Evolutionary conservation across 1,140 invertebrate genomes (phyloP), one percentile per base, ranked within the genome.

Genomic region (Diabrotica undecimpunctata): DNA sequence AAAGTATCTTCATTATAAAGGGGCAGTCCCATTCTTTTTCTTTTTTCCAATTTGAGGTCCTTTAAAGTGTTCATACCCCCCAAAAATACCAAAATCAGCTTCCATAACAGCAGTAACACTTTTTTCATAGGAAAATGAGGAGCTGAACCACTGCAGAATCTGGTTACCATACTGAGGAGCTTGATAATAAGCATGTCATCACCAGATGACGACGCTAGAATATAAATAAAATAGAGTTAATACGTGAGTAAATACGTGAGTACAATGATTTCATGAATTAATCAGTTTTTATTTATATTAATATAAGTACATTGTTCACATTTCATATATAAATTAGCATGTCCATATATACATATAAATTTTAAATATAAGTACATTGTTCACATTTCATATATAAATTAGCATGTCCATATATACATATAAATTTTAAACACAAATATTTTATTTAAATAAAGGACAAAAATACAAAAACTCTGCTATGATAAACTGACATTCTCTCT

Each of bases 91-190:
- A 99, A 81, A 54, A 97, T 87, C 5, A 95, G 86, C 83, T 99
- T 99, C 97, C 97, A 99, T 10, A 99, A 77, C 3, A 99, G 79
- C n/a, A 99, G 80, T 36, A 99, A 81, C 60, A 98, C 92, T 83
- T 99, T 99, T 79, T 97, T 98, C 87, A 98, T 97, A 11, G 96
- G 96, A 83, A 97, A 98, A 82, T 97, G 94, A 54, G 95, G 93
- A 9, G 94, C 92, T 51, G 90, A 88, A 0, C 95, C 95, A 75
- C 93, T 95, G 81, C 96, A 98, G 77, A 98, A 96, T 70, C 89
- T 86, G 13, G 94, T 96, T 7, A 98, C 92, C 95, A 98, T 96
- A 67, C 90, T 88, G 54, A 98, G 85, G 62, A 99, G 81, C 75
- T 95, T 95, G 5, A 97, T 88, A 10, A 91, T 88, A 10, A 98